These are phyloP conservation scores for Watsonalla binaria DNA, from an alignment of 2,888 invertebrate species.

Conservation along the genomic window DNA sequence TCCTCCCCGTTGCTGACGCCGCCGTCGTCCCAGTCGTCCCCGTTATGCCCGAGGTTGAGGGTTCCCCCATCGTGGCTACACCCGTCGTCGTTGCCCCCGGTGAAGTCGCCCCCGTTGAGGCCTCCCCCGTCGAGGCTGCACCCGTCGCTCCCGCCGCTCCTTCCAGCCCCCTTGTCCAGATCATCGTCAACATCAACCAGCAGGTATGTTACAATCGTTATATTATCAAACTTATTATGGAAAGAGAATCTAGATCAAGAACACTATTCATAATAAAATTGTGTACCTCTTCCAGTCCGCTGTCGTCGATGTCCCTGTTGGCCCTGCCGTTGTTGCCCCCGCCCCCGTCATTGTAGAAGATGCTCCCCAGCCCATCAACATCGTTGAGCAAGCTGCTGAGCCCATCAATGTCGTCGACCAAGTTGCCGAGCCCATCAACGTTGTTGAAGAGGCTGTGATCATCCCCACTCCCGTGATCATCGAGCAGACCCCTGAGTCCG, in stretches of 20 bases:
- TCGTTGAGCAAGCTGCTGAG: conserved; percentile 1
- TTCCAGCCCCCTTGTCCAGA: conserved; percentile 47
- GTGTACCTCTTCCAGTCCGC: background rate
- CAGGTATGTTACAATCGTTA: conserved; percentile 15
- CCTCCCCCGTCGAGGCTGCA: conserved; percentile 7
- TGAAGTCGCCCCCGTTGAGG: conserved; percentile 3
- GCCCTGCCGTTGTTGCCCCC: conserved; percentile 9
- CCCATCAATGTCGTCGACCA: conserved; percentile 5
- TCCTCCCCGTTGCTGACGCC: conserved; percentile 1
- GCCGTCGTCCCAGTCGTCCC: conserved; percentile 6
- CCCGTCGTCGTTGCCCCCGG: conserved; percentile 8
- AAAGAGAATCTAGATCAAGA: background rate
- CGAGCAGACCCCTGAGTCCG: background rate
- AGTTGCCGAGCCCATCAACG: conserved; percentile 3
- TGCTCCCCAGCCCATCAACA: conserved; percentile 1
- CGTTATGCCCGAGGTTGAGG: conserved; percentile 13
- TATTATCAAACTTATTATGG: background rate
- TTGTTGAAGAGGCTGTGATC: background rate
- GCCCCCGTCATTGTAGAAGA: conserved; percentile 4
- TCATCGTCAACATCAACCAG: conserved; percentile 40
- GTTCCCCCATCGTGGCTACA: conserved; percentile 11
- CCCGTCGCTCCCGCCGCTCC: conserved; percentile 19
- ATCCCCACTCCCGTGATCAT: background rate
- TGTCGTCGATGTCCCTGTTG: background rate
- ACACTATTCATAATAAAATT: background rate